phyloP scores from a whole-genome alignment of 2,113 vertebrate species.

The Rousettus leschenaultii region DNA sequence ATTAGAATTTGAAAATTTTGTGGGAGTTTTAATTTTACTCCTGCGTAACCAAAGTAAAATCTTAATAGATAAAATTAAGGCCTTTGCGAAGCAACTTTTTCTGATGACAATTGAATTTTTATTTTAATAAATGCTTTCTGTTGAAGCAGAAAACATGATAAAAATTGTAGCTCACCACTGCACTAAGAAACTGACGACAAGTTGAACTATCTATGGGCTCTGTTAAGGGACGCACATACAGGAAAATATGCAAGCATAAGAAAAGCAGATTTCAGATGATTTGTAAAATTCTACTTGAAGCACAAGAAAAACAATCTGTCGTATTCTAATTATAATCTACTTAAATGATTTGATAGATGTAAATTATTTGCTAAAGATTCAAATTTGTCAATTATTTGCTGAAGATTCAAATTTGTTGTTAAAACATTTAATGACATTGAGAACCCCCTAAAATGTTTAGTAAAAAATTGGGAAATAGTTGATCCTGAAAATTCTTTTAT shows the following conservation, averaged over 20 bases:
- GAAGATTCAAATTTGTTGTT: not conserved
- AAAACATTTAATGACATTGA: not conserved
- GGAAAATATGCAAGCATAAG: not conserved
- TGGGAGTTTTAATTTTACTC: not conserved
- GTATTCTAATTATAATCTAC: not conserved
- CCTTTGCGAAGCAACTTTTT: not conserved
- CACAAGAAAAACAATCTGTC: not conserved
- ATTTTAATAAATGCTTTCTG: not conserved
- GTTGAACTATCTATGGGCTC: not conserved
- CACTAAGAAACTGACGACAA: not conserved
- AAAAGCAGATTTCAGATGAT: not conserved
- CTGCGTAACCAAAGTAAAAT: not conserved
- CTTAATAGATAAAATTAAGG: constrained; percentile 16
- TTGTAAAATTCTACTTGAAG: constrained; percentile 21
- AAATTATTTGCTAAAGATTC: not conserved
- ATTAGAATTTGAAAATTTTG: constrained; percentile 41
- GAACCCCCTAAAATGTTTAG: not conserved
- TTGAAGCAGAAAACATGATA: constrained; percentile 20
- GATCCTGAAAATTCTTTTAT: not conserved
- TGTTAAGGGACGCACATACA: not conserved
- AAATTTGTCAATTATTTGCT: not conserved
- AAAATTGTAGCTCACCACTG: not conserved
- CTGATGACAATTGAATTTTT: constrained; percentile 20
- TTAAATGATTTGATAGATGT: not conserved
- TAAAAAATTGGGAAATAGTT: not conserved